Base-by-base conservation (phyloP, 2,888 invertebrate genomes). In the Apamea epomidion region DNA sequence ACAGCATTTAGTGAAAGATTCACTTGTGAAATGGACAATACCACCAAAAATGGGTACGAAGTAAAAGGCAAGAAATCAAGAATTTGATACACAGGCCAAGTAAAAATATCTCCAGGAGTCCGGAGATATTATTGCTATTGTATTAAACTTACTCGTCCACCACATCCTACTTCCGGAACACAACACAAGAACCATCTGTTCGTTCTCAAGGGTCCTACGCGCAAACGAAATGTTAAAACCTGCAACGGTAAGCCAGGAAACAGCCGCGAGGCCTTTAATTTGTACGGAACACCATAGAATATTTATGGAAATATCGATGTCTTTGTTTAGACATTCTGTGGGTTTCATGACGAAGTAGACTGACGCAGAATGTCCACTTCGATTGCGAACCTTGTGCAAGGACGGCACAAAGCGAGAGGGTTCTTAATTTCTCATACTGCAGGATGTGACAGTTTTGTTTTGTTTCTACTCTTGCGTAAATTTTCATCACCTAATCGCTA, bases 221-320 rank as follows among this genome's bases (percentile, higher is more conserved):
- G 92, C 93, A 94, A 94, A 94, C 94, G 92, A 92, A 91, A 91
- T 89, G 93, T 93, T 94, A 94, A 93, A 94, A 93, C 89, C 93
- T 91, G 92, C 93, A 92, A 91, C 92, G 91, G 91, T 92, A 93
- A 92, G 92, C 91, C 91, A 92, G 92, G 89, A 92, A 93, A 92
- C 88, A 92, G 92, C 95, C 93, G 1, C 62, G 84, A 91, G 92
- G 95, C 94, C 93, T 95, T 94, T 95, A 94, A 96, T 96, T 96
- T 96, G 93, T 93, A 91, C 92, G 91, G 92, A 87, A 92, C 86
- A 80, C 78, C 87, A 81, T 89, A 84, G 80, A 89, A 88, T 89
- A 89, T 88, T 88, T 86, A 89, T 89, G 83, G 76, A 81, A 89
- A 89, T 89, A 89, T 89, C 88, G 88, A 89, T 88, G 87, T 89